These are phyloP conservation scores for Arctia plantaginis DNA, from an alignment of 2,888 invertebrate species.

Conservation along the genomic window DNA sequence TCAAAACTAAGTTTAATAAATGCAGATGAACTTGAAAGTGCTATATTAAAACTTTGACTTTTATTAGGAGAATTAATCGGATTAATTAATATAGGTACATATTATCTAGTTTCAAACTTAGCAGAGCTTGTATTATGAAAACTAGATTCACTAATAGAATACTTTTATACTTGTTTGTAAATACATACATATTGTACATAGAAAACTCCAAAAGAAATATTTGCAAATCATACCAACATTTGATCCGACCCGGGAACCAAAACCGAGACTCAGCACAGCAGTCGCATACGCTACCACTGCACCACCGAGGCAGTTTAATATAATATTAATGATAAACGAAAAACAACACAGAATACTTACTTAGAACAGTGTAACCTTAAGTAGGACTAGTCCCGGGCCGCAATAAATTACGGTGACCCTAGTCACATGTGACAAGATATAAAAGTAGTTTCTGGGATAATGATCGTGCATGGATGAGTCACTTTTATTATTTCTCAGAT, in stretches of 20 bases:
- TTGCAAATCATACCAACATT: too few relatives aligned
- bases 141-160: too few relatives aligned
- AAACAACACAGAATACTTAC: background rate
- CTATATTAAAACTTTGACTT: background rate
- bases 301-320: too few relatives aligned
- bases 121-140: too few relatives aligned
- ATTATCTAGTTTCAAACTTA: too few relatives aligned
- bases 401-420: slow-evolving; percentile 31
- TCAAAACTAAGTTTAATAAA: background rate
- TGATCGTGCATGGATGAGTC: slow-evolving; percentile 67
- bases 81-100: too few relatives aligned
- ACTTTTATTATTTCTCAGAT: slow-evolving; percentile 57
- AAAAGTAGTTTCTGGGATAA: slow-evolving; percentile 68
- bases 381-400: slow-evolving; percentile 19
- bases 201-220: too few relatives aligned
- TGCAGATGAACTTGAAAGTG: background rate
- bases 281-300: too few relatives aligned
- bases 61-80: background rate
- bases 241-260: too few relatives aligned
- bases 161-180: too few relatives aligned
- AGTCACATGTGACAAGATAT: slow-evolving; percentile 71
- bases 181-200: too few relatives aligned
- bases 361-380: slow-evolving; percentile 5
- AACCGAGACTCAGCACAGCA: too few relatives aligned
- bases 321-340: background rate